Evolutionary conservation across 2,113 vertebrate genomes (phyloP).

Genomic region (Mustelus asterias): DNA sequence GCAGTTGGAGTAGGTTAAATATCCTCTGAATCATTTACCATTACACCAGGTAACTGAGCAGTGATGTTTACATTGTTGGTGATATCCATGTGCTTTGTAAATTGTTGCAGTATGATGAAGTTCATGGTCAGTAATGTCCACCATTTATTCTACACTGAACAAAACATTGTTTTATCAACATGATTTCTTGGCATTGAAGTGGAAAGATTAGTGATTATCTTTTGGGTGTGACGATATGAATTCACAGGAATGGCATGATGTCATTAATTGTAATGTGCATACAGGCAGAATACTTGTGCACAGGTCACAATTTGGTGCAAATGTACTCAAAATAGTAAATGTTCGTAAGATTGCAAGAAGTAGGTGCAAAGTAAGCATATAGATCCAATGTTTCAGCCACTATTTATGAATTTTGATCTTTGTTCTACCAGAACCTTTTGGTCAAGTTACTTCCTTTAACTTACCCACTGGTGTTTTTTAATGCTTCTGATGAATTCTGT

Average conservation of each 20-base stretch:
- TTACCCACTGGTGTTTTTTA: not conserved
- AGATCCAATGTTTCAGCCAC: not conserved
- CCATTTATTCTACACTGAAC: not conserved
- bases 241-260: not conserved
- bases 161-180: not conserved
- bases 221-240: not conserved
- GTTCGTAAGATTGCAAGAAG: not conserved
- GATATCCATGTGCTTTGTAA: not conserved
- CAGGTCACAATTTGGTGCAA: not conserved
- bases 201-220: not conserved
- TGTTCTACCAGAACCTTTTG: not conserved
- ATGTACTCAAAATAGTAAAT: not conserved
- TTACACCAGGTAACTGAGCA: not conserved
- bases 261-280: not conserved
- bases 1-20: not conserved
- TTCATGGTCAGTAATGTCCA: not conserved
- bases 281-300: not conserved
- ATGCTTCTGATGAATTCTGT: not conserved
- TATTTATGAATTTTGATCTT: not conserved
- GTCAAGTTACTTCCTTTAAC: not conserved
- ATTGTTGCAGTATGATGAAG: not conserved
- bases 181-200: not conserved
- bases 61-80: not conserved
- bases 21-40: not conserved
- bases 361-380: not conserved